phyloP scores from a whole-genome alignment of 2,888 invertebrate genomes.

The Rosalia funebris region DNA sequence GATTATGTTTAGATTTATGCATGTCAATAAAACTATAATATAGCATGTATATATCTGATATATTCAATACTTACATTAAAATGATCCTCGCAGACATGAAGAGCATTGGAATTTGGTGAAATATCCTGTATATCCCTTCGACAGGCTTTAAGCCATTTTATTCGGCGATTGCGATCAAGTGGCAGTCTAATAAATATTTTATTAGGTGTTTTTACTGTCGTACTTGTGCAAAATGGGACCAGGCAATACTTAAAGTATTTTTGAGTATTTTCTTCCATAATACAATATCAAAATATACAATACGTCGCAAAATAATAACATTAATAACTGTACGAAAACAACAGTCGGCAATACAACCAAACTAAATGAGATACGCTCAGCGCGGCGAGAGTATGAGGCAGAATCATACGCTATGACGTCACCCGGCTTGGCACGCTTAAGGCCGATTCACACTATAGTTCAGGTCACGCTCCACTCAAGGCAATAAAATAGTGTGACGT shows the following conservation, averaged over 20 bases:
- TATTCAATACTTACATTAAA: conserved; percentile 6
- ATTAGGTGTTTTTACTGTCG: too few species aligned
- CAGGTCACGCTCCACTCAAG: too few species aligned
- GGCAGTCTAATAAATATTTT: conserved; percentile 29
- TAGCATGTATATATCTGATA: not conserved
- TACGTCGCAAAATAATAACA: not conserved
- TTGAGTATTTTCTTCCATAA: not conserved
- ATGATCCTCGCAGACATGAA: conserved; percentile 11
- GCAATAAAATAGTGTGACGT: too few species aligned
- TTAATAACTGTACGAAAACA: not conserved
- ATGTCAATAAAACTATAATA: not conserved
- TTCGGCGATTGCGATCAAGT: conserved; percentile 18
- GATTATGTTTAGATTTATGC: not conserved
- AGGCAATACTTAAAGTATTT: conserved; percentile 1
- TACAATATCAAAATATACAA: conserved; percentile 1
- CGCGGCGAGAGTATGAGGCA: not conserved
- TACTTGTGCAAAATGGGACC: conserved; percentile 8
- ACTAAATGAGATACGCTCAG: not conserved
- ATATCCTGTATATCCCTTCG: conserved; percentile 13
- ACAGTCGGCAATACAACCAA: not conserved
- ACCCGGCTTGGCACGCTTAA: too few species aligned
- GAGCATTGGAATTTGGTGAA: conserved; percentile 5
- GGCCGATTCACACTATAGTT: too few species aligned
- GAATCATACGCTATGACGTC: too few species aligned
- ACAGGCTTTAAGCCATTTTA: conserved; percentile 21